Evolutionary conservation across 1,140 invertebrate genomes (phyloP).

Genomic region (Pseudomyrmex cubaensis): DNA sequence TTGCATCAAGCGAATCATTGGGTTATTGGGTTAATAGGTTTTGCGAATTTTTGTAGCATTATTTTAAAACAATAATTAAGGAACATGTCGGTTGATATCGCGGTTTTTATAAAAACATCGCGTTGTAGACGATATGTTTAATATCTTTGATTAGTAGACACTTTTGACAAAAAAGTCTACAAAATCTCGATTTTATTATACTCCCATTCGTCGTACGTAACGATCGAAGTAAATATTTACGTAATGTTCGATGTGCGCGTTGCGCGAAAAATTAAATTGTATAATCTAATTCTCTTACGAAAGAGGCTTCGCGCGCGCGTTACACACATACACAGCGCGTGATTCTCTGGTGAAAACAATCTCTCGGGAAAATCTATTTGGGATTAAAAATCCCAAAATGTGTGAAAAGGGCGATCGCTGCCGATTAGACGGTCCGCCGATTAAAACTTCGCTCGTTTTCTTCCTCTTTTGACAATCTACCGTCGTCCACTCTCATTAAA

Average conservation of each 20-base stretch:
- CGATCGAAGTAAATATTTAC: slow-evolving; percentile 8
- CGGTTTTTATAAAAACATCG: not conserved
- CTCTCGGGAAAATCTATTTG: slow-evolving; percentile 3
- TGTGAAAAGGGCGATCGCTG: not conserved
- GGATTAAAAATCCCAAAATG: slow-evolving; percentile 31
- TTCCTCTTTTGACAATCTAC: not conserved
- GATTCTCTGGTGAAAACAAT: not conserved
- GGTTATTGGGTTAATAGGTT: not conserved
- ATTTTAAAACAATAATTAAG: too few species aligned
- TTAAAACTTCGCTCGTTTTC: not conserved
- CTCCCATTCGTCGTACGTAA: not conserved
- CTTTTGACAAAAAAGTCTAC: too few species aligned
- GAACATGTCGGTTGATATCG: too few species aligned
- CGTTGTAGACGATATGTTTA: too few species aligned
- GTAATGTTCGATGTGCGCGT: not conserved
- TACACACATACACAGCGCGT: too few species aligned
- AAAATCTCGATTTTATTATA: too few species aligned
- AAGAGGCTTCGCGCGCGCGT: not conserved
- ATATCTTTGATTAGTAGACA: too few species aligned
- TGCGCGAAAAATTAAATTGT: slow-evolving; percentile 27
- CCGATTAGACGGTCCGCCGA: not conserved
- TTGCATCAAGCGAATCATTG: too few species aligned
- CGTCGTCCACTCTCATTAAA: slow-evolving; percentile 21
- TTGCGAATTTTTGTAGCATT: too few species aligned
- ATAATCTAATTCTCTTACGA: not conserved